phyloP scores from a whole-genome alignment of 2,888 invertebrate genomes.

The Caenorhabditis sp. region DNA sequence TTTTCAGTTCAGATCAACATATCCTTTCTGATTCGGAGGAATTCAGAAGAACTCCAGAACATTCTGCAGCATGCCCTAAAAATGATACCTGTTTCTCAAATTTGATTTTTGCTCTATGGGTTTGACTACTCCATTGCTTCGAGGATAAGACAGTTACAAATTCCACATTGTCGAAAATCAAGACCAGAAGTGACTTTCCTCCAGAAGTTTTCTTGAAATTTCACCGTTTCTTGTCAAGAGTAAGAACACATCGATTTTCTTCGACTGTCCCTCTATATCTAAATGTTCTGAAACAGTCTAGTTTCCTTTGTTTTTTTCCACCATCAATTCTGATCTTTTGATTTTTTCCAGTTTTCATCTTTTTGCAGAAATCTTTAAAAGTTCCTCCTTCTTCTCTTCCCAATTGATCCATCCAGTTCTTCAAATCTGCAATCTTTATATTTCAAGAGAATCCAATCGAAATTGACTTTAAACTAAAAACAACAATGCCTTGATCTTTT shows the following conservation, averaged over 20 bases:
- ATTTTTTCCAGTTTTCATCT: constrained; percentile 34
- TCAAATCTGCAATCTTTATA: neutral
- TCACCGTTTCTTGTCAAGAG: too few species aligned
- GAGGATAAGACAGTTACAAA: too few species aligned
- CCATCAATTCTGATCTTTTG: constrained; percentile 18
- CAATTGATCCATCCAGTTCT: constrained; percentile 11
- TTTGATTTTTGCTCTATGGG: too few species aligned
- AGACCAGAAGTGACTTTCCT: too few species aligned
- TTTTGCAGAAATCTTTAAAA: constrained; percentile 11
- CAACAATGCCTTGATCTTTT: constrained; percentile 8
- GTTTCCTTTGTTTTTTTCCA: neutral
- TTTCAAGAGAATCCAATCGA: constrained; percentile 7
- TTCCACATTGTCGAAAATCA: too few species aligned
- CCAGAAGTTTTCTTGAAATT: too few species aligned
- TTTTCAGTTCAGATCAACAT: too few species aligned
- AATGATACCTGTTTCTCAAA: too few species aligned
- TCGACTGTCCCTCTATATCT: neutral
- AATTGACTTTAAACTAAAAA: neutral
- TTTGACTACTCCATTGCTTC: too few species aligned
- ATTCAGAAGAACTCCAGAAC: too few species aligned
- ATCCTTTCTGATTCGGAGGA: too few species aligned
- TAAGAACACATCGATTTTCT: neutral
- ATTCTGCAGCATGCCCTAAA: too few species aligned
- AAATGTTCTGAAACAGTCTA: constrained; percentile 5
- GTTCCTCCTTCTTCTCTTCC: neutral